Evolutionary conservation across 2,113 vertebrate genomes (phyloP).

Genomic region (Irena cyanogastra): DNA sequence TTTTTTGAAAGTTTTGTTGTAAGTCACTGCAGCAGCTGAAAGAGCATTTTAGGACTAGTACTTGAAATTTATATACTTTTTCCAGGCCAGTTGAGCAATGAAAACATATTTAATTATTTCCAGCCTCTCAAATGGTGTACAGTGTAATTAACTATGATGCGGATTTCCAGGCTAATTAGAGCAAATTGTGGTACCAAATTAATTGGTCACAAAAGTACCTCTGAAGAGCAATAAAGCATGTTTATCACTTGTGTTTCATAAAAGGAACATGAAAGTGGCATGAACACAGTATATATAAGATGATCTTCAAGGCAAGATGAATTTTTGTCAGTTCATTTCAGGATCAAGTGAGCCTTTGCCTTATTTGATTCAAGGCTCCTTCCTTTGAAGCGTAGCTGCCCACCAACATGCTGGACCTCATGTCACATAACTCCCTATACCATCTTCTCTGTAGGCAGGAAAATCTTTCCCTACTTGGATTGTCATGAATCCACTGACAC

Average conservation of each 20-base stretch:
- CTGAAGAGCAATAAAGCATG: constrained; percentile 47
- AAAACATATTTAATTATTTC: constrained; percentile 73
- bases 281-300: not conserved
- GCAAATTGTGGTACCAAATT: constrained; percentile 49
- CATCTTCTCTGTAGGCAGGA: not conserved
- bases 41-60: constrained; percentile 34
- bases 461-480: not conserved
- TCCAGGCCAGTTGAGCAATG: constrained; percentile 54
- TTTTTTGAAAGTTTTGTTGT: constrained; percentile 37
- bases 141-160: constrained; percentile 64
- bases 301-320: not conserved
- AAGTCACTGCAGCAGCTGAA: constrained; percentile 26
- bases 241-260: constrained; percentile 12
- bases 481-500: not conserved
- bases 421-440: not conserved
- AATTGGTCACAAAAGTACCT: constrained; percentile 63
- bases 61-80: constrained; percentile 50
- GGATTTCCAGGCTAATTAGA: constrained; percentile 64
- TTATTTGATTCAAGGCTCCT: not conserved
- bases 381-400: not conserved
- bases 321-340: not conserved
- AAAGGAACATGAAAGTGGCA: not conserved
- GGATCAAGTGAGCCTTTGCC: not conserved
- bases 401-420: not conserved
- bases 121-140: constrained; percentile 13